Conservation (phyloP, 1,140 invertebrate genomes). For the Nilaparvata lugens region DNA sequence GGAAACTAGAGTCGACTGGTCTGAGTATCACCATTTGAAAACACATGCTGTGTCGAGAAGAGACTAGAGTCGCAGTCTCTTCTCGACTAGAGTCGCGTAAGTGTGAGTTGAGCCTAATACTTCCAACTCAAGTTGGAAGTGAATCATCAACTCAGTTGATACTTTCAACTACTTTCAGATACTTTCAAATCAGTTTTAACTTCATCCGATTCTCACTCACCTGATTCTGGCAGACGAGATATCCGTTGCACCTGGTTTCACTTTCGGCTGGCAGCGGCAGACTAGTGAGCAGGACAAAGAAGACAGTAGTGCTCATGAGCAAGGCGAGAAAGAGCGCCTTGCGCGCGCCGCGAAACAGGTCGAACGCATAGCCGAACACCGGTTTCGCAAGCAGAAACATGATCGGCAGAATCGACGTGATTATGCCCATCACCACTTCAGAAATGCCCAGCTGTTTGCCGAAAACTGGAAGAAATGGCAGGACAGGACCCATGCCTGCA, state of each 20-base stretch:
- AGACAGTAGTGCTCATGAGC: constrained; percentile 47
- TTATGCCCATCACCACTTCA: constrained; percentile 56
- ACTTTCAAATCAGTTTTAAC: no score
- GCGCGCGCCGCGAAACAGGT: constrained; percentile 47
- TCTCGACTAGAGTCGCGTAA: no score
- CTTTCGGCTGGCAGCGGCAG: constrained; percentile 30
- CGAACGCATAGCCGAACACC: constrained; percentile 56
- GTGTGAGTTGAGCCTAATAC: no score
- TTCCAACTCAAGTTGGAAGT: no score
- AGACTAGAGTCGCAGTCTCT: no score
- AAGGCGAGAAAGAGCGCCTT: constrained; percentile 59
- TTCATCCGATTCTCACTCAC: neutral
- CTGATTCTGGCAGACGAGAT: constrained; percentile 32
- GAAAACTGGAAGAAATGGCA: constrained; percentile 62
- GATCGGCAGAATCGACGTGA: constrained; percentile 57
- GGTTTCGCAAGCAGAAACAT: constrained; percentile 64
- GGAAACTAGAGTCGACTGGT: no score
- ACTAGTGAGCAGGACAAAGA: constrained; percentile 43
- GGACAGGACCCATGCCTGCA: constrained; percentile 63
- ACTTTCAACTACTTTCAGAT: no score
- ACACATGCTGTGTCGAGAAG: no score
- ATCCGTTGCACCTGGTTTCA: constrained; percentile 25
- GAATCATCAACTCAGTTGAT: no score
- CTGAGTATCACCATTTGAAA: no score
- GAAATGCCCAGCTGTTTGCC: constrained; percentile 67